Evolutionary conservation across 2,888 invertebrate genomes (phyloP).

Genomic region (Neoascia interrupta): DNA sequence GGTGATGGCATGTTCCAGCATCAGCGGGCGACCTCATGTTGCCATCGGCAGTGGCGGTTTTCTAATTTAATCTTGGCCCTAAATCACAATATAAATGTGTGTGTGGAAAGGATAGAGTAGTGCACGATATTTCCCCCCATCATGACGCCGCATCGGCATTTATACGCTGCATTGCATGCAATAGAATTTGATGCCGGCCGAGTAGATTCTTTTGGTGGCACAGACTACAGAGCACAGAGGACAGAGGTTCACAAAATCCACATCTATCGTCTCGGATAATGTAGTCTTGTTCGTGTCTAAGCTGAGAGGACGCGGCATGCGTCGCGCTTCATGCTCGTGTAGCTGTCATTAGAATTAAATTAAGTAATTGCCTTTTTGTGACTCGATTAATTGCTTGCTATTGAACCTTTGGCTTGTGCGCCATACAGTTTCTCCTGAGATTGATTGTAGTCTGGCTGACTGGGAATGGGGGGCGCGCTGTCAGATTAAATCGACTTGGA

Average conservation of each 20-base stretch:
- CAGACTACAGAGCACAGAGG: no score
- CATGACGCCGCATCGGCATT: conserved; percentile 71
- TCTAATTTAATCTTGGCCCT: conserved; percentile 43
- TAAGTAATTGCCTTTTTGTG: conserved; percentile 70
- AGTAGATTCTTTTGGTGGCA: conserved; percentile 62
- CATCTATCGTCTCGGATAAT: conserved; percentile 62
- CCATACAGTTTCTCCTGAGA: conserved; percentile 48
- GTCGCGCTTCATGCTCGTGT: conserved; percentile 65
- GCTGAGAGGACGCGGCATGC: conserved; percentile 57
- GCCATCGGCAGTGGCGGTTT: conserved; percentile 39
- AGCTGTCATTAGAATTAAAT: conserved; percentile 70
- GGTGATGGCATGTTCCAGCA: conserved; percentile 70
- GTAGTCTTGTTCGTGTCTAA: conserved; percentile 55
- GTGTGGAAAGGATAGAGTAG: conserved; percentile 50
- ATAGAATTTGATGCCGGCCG: conserved; percentile 56
- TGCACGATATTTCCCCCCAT: conserved; percentile 55
- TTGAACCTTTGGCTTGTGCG: conserved; percentile 65
- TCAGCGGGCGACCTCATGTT: conserved; percentile 43
- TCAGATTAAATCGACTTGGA: conserved; percentile 56
- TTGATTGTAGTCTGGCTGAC: conserved; percentile 33
- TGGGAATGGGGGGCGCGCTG: conserved; percentile 38
- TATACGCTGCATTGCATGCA: conserved; percentile 63
- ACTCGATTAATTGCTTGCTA: conserved; percentile 70
- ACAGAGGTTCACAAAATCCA: conserved; percentile 62
- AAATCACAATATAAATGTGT: conserved; percentile 31